A percentile compares a stretch with the other conserved stretches of the same genome.
These are phyloP conservation scores for Erebia palarica DNA, from an alignment of 2,888 invertebrate species.

Conservation along the genomic window DNA sequence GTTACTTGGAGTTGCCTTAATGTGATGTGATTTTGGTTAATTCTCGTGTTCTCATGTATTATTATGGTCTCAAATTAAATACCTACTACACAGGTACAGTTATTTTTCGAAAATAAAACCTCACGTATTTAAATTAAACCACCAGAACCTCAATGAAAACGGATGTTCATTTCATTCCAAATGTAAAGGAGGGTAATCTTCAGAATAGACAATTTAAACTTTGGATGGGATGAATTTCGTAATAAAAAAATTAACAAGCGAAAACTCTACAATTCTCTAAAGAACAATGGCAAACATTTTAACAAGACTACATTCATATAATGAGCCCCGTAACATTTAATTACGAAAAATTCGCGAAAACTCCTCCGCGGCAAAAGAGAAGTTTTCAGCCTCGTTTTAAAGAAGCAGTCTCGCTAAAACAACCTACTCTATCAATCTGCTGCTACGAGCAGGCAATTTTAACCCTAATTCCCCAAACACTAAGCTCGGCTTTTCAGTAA, in stretches of 20 bases:
- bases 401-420: constrained; percentile 34
- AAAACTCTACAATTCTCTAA: constrained; percentile 12
- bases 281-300: constrained; percentile 27
- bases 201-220: constrained; percentile 7
- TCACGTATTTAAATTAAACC: too few relatives aligned
- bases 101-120: too few relatives aligned
- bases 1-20: too few relatives aligned
- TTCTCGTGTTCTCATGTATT: too few relatives aligned
- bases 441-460: constrained; percentile 19
- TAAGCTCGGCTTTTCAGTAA: constrained; percentile 29
- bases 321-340: constrained; percentile 38
- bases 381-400: constrained; percentile 35
- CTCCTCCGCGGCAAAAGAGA: constrained; percentile 28
- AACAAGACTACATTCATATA: constrained; percentile 34
- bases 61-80: too few relatives aligned
- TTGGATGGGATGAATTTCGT: constrained; percentile 7
- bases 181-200: neutral
- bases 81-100: too few relatives aligned
- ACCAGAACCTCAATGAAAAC: neutral
- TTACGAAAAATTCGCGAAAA: constrained; percentile 40
- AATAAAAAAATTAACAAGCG: constrained; percentile 5
- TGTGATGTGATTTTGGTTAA: too few relatives aligned
- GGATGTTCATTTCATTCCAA: neutral
- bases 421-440: constrained; percentile 28
- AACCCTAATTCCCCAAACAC: constrained; percentile 3